Evolutionary conservation across 2,888 invertebrate genomes (phyloP).

Genomic region (Amiota communis): DNA sequence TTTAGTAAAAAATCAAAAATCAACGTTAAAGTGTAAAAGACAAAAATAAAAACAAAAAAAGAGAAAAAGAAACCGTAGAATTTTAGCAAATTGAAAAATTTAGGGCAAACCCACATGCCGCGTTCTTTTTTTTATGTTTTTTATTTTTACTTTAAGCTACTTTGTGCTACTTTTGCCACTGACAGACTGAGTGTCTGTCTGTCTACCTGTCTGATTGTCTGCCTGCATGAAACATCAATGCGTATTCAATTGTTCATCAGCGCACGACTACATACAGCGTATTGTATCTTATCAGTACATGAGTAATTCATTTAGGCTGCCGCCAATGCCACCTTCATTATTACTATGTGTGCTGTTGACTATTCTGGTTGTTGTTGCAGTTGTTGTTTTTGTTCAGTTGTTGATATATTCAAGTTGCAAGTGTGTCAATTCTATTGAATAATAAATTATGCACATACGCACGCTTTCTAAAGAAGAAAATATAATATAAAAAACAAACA

Average conservation of each 20-base stretch:
- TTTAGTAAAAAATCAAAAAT: background rate
- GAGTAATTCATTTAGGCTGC: background rate
- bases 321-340: too few relatives aligned
- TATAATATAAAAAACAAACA: constrained; percentile 31
- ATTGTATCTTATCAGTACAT: constrained; percentile 2
- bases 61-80: constrained; percentile 5
- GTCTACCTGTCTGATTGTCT: too few relatives aligned
- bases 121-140: background rate
- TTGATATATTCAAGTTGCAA: background rate
- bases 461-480: constrained; percentile 56
- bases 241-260: background rate
- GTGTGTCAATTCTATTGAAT: constrained; percentile 50
- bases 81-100: constrained; percentile 29
- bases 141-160: background rate
- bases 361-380: background rate
- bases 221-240: background rate
- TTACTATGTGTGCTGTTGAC: background rate
- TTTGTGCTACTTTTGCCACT: too few relatives aligned
- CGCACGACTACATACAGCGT: background rate
- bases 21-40: constrained; percentile 5
- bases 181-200: too few relatives aligned
- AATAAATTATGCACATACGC: constrained; percentile 59
- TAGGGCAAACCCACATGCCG: constrained; percentile 29
- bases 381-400: background rate
- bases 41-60: constrained; percentile 5